Conservation (phyloP, 2,888 invertebrate genomes). For the Epistrophe grossulariae region DNA sequence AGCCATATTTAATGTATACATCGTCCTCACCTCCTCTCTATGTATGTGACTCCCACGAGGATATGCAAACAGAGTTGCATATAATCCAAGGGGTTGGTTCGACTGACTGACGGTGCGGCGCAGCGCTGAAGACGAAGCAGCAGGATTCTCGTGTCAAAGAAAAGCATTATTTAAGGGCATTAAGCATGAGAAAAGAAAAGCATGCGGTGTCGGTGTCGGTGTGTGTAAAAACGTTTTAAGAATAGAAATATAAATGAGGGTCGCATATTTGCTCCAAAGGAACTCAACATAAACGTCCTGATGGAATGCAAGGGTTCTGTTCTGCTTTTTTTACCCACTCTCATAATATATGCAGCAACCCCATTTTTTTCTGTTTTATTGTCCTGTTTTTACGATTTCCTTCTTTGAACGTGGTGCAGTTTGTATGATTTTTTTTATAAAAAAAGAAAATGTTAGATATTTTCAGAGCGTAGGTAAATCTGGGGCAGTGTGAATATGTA, state of each 20-base stretch:
- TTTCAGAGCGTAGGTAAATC: constrained; percentile 14
- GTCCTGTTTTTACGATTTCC: constrained; percentile 59
- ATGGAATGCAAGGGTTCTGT: constrained; percentile 46
- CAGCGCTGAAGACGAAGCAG: neutral
- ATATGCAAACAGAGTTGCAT: constrained; percentile 24
- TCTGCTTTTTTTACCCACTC: neutral
- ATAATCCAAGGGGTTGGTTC: constrained; percentile 11
- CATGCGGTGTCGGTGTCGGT: neutral
- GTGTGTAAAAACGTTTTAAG: constrained; percentile 50
- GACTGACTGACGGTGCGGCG: neutral
- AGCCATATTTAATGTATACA: neutral
- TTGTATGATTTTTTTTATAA: neutral
- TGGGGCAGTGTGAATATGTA: constrained; percentile 40
- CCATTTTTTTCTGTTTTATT: constrained; percentile 56
- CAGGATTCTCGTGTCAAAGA: constrained; percentile 46
- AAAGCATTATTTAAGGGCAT: constrained; percentile 62
- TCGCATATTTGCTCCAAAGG: constrained; percentile 18
- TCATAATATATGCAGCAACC: constrained; percentile 27
- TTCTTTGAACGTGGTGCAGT: constrained; percentile 29
- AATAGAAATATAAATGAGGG: constrained; percentile 59
- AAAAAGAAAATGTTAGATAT: constrained; percentile 18
- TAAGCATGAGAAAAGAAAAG: constrained; percentile 38
- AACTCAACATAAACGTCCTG: constrained; percentile 18
- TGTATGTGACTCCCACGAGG: constrained; percentile 32
- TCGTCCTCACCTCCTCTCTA: constrained; percentile 1